Evolutionary conservation across 2,113 vertebrate species (phyloP).

Genomic region (Megaptera novaeangliae): DNA sequence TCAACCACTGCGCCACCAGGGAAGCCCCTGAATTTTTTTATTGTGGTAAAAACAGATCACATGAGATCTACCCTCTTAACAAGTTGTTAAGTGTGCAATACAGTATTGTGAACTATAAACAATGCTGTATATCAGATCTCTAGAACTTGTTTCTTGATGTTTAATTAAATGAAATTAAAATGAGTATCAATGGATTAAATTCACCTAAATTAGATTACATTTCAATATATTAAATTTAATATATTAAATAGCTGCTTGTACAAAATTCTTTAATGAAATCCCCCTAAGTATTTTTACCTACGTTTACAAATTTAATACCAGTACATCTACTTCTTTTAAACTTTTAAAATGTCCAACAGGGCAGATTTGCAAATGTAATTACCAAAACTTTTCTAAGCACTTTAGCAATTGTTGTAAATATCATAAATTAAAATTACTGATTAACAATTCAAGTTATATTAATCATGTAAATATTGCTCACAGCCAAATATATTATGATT

Average conservation of each 20-base stretch:
- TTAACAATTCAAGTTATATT: not conserved
- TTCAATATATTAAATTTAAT: not conserved
- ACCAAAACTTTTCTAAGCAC: not conserved
- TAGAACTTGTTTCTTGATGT: not conserved
- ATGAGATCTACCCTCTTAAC: not conserved
- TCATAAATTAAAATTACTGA: not conserved
- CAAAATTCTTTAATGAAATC: not conserved
- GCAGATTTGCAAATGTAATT: not conserved
- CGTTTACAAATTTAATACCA: not conserved
- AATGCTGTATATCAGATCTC: not conserved
- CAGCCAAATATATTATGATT: not conserved
- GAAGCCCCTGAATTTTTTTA: not conserved
- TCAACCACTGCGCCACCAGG: no score
- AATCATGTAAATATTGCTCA: not conserved
- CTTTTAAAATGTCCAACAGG: not conserved
- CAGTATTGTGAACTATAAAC: not conserved
- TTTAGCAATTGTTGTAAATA: not conserved
- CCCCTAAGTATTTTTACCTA: not conserved
- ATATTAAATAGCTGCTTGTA: not conserved
- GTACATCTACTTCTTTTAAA: not conserved
- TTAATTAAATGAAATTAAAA: not conserved
- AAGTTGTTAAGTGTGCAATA: not conserved
- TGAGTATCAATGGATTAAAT: not conserved
- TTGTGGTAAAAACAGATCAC: not conserved
- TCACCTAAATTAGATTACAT: not conserved